Evolutionary conservation across 2,113 vertebrate species (phyloP).

Genomic region (Hippolais icterina): DNA sequence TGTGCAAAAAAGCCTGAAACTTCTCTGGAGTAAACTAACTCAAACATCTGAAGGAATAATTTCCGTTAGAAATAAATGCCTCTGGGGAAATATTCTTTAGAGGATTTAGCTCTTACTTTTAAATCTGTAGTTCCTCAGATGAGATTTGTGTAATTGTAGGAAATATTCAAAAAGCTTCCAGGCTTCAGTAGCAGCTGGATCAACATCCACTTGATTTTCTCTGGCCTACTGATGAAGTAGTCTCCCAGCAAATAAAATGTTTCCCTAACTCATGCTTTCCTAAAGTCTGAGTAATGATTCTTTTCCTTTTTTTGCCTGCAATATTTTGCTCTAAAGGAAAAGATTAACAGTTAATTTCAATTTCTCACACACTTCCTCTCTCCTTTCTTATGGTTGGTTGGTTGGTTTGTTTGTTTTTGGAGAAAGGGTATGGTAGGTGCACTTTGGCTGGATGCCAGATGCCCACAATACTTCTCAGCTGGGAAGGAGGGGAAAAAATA

Average conservation of each 20-base stretch:
- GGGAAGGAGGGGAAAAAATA: not conserved
- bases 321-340: not conserved
- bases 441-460: not conserved
- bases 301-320: not conserved
- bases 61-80: not conserved
- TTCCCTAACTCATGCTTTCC: not conserved
- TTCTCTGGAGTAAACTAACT: not conserved
- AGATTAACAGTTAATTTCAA: not conserved
- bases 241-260: not conserved
- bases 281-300: not conserved
- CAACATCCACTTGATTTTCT: constrained; percentile 8
- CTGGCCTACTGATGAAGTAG: not conserved
- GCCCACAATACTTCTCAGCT: not conserved
- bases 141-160: constrained; percentile 1
- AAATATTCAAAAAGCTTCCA: constrained; percentile 10
- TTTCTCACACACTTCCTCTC: not conserved
- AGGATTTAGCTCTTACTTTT: not conserved
- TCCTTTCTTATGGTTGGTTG: not conserved
- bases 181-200: constrained; percentile 7
- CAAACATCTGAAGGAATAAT: not conserved
- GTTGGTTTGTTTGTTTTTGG: not conserved
- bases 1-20: not conserved
- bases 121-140: not conserved
- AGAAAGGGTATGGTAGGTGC: not conserved
- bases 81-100: not conserved